Percentiles rank a stretch among this genome's conserved stretches.
Conservation (phyloP, 1,140 invertebrate species). For the Ips typographus region DNA sequence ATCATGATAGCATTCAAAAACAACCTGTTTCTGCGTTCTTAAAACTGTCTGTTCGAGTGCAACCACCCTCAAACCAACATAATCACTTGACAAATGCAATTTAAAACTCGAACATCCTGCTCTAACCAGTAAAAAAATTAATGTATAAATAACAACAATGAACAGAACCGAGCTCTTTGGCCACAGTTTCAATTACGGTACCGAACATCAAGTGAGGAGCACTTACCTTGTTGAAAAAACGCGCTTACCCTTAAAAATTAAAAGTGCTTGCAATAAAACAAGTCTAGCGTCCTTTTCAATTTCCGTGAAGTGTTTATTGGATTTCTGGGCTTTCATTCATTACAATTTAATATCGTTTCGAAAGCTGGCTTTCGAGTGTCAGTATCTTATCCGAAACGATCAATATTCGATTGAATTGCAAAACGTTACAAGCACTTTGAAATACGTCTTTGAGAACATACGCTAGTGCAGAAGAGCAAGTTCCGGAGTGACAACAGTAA, state of each 20-base stretch:
- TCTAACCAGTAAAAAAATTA: background rate
- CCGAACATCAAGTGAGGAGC: background rate
- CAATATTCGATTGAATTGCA: slow-evolving; percentile 2
- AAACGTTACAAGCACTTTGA: background rate
- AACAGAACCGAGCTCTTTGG: no score
- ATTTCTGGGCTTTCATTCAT: background rate
- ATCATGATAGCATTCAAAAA: no score
- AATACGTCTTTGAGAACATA: no score
- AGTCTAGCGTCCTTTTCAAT: slow-evolving; percentile 4
- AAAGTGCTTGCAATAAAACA: slow-evolving; percentile 3
- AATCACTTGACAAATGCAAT: no score
- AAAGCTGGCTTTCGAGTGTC: background rate
- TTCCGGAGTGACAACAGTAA: no score
- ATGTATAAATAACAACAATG: background rate
- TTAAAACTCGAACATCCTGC: no score
- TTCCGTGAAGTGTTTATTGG: slow-evolving; percentile 4
- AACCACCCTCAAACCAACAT: no score
- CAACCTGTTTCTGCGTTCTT: no score
- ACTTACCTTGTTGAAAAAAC: background rate
- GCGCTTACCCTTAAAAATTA: background rate
- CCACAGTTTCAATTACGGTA: background rate
- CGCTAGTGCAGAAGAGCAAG: no score
- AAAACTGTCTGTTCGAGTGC: no score
- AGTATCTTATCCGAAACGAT: background rate
- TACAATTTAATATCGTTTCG: slow-evolving; percentile 4